Percentiles rank a stretch among this genome's conserved stretches.
phyloP scores from a whole-genome alignment of 2,888 invertebrate species.

The Nowickia ferox region DNA sequence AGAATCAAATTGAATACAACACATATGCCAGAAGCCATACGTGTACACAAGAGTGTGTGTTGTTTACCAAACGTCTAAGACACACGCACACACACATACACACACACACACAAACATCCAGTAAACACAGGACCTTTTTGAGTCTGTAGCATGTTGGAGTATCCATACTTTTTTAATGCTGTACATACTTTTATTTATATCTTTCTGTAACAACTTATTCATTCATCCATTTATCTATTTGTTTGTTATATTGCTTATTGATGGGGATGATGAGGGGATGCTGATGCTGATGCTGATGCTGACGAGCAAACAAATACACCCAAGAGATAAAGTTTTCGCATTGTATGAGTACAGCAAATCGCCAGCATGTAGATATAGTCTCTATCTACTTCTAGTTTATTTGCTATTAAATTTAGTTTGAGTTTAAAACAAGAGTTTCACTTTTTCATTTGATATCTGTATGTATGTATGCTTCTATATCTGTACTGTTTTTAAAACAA shows the following conservation, averaged over 20 bases:
- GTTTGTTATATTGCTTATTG: constrained; percentile 32
- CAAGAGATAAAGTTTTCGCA: constrained; percentile 29
- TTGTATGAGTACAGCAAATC: neutral
- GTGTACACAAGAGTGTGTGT: neutral
- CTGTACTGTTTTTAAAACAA: neutral
- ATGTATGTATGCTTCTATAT: neutral
- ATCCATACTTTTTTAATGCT: constrained; percentile 4
- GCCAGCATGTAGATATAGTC: neutral
- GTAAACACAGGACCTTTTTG: neutral
- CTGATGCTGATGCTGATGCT: constrained; percentile 33
- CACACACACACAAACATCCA: constrained; percentile 3
- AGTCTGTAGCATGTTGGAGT: neutral
- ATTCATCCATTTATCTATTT: constrained; percentile 23
- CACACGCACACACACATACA: constrained; percentile 20
- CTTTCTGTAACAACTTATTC: neutral
- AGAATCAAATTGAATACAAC: constrained; percentile 59
- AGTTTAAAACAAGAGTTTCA: constrained; percentile 43
- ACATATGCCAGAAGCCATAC: neutral
- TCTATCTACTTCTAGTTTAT: neutral
- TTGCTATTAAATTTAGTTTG: constrained; percentile 14
- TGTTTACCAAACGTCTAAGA: constrained; percentile 4
- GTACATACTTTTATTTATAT: constrained; percentile 12
- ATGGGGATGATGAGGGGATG: constrained; percentile 40
- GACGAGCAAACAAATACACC: constrained; percentile 57
- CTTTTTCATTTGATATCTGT: constrained; percentile 12